phyloP scores from a whole-genome alignment of 37 sponge, comb jelly and placozoan genomes.

The Diacarnus erythraeanus region DNA sequence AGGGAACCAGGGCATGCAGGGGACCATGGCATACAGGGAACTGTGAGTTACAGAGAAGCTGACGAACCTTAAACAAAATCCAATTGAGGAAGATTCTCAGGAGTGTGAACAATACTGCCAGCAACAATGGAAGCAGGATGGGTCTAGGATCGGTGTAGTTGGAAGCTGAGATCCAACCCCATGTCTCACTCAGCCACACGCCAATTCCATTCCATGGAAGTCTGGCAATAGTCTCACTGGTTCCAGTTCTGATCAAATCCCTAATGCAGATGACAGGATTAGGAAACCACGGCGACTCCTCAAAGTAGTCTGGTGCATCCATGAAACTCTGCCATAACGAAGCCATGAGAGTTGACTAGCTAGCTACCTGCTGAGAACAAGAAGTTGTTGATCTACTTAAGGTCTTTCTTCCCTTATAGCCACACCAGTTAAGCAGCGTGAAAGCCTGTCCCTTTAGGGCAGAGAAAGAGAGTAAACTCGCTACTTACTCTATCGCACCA shows the following conservation, averaged over 20 bases:
- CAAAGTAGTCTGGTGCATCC: slow-evolving; percentile 26
- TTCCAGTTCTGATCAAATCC: slow-evolving; percentile 12
- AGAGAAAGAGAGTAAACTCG: too few species aligned
- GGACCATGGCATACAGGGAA: neutral
- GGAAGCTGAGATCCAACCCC: slow-evolving; percentile 23
- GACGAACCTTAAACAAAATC: slow-evolving; percentile 47
- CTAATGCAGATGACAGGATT: slow-evolving; percentile 34
- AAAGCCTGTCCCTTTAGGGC: too few species aligned
- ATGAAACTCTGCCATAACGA: slow-evolving; percentile 8
- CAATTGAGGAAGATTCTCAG: slow-evolving; percentile 35
- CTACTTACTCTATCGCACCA: too few species aligned
- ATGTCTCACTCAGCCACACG: slow-evolving; percentile 42
- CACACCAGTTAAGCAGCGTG: too few species aligned
- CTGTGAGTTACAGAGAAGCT: neutral
- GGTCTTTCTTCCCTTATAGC: too few species aligned
- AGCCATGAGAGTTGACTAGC: too few species aligned
- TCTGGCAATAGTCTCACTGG: slow-evolving; percentile 2
- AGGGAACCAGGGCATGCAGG: slow-evolving; percentile 7
- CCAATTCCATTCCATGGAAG: slow-evolving; percentile 52
- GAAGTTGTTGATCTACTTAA: too few species aligned
- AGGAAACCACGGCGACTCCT: slow-evolving; percentile 57
- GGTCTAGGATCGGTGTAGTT: slow-evolving; percentile 2
- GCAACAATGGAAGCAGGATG: neutral
- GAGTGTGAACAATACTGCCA: slow-evolving; percentile 31
- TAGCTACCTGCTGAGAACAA: too few species aligned